Conservation (phyloP, 92 coral and sea anemone species). For the Porites evermanni region DNA sequence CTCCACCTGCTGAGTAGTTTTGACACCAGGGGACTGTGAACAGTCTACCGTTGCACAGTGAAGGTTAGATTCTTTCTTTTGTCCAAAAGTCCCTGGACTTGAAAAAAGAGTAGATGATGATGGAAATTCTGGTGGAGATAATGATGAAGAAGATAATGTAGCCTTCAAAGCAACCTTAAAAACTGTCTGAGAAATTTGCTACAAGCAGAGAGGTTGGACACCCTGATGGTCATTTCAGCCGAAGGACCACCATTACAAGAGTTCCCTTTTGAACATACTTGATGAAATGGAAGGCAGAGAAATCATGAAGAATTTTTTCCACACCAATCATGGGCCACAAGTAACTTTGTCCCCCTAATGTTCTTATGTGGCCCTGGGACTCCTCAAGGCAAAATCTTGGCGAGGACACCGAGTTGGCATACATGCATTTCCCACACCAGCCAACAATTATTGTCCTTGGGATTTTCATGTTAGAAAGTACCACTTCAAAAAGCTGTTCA, state of each 20-base stretch:
- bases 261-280: not conserved
- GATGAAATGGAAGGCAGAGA: not conserved
- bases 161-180: not conserved
- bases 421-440: too few relatives aligned
- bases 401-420: too few relatives aligned
- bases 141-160: not conserved
- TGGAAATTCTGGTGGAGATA: not conserved
- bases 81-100: not conserved
- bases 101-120: not conserved
- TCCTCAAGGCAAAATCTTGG: not conserved
- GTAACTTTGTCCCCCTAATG: not conserved
- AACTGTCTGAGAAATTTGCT: too few relatives aligned
- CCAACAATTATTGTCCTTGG: too few relatives aligned
- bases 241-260: too few relatives aligned
- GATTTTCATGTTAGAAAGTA: too few relatives aligned
- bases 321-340: not conserved
- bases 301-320: not conserved
- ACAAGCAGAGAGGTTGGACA: too few relatives aligned
- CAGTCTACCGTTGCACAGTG: not conserved
- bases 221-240: too few relatives aligned
- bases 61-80: not conserved
- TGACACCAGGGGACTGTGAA: too few relatives aligned
- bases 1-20: too few relatives aligned
- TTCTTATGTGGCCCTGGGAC: not conserved
- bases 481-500: too few relatives aligned